Evolutionary conservation across 2,113 vertebrate species (phyloP).

Genomic region (Microtus montanus): DNA sequence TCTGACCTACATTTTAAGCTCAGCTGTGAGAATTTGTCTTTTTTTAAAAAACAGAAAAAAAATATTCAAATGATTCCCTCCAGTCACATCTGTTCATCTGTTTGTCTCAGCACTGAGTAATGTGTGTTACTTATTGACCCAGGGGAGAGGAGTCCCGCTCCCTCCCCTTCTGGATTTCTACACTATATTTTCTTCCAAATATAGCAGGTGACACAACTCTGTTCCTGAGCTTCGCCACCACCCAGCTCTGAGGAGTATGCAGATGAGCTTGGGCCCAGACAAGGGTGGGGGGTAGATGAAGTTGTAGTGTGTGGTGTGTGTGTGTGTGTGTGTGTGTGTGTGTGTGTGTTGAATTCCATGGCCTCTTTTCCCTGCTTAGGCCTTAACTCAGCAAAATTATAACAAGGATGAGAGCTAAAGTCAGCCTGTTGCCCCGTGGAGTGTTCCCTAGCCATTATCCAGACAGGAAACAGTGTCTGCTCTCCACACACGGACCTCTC

Average conservation of each 20-base stretch:
- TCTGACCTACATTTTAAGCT: slow-evolving; percentile 62
- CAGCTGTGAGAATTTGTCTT: slow-evolving; percentile 43
- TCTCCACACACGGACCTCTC: neutral
- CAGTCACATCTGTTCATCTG: neutral
- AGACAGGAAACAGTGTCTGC: neutral
- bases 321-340: too few relatives aligned
- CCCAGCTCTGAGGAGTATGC: neutral
- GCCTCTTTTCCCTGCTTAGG: neutral
- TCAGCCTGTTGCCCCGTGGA: neutral
- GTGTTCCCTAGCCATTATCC: fast-evolving
- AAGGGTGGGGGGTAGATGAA: too few relatives aligned
- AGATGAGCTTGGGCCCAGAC: neutral
- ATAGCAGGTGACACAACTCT: neutral
- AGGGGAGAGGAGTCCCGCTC: too few relatives aligned
- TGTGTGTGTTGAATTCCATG: neutral
- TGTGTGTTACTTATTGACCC: neutral
- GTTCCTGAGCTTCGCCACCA: neutral
- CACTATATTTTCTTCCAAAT: neutral
- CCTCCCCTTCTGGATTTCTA: neutral
- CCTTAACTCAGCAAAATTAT: neutral
- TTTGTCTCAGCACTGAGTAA: neutral
- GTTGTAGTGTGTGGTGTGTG: too few relatives aligned
- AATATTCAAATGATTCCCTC: slow-evolving; percentile 1
- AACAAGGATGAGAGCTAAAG: neutral
- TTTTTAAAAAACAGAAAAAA: neutral